These are phyloP conservation scores for Taphrorychus bicolor DNA, from an alignment of 2,888 invertebrate genomes.

Conservation along the genomic window DNA sequence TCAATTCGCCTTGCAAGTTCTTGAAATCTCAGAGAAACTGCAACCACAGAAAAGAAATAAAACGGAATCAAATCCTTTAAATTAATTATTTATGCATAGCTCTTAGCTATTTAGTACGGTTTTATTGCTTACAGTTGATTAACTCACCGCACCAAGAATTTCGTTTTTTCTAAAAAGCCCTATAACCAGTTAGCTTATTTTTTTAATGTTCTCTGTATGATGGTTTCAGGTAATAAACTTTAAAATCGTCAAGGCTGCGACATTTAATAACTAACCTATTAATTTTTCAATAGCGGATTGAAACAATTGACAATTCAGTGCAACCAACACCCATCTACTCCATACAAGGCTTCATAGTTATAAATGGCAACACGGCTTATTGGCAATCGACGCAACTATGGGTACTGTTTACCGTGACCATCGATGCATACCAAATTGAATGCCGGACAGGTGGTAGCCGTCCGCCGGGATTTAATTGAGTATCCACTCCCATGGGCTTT, in stretches of 20 bases:
- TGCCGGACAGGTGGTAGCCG: slow-evolving; percentile 27
- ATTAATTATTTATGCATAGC: not conserved
- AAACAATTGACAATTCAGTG: not conserved
- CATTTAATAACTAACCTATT: too few relatives aligned
- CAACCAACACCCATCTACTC: not conserved
- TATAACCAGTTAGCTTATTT: too few relatives aligned
- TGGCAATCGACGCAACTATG: slow-evolving; percentile 19
- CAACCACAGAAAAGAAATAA: not conserved
- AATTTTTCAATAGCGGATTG: too few relatives aligned
- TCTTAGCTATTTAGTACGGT: not conserved
- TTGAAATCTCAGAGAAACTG: not conserved
- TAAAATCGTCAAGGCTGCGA: too few relatives aligned
- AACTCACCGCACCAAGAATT: too few relatives aligned
- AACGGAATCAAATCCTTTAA: not conserved
- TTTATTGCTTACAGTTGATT: too few relatives aligned
- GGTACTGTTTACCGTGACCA: slow-evolving; percentile 19
- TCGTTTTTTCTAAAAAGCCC: too few relatives aligned
- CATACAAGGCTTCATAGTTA: slow-evolving; percentile 19
- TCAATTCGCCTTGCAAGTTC: not conserved
- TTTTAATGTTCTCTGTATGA: too few relatives aligned
- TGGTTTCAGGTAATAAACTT: too few relatives aligned
- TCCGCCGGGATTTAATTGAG: slow-evolving; percentile 16
- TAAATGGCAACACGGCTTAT: slow-evolving; percentile 18
- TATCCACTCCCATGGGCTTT: slow-evolving; percentile 5
- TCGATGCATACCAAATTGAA: slow-evolving; percentile 26